Conservation (phyloP, 2,888 invertebrate species). For the Ochropacha duplaris region DNA sequence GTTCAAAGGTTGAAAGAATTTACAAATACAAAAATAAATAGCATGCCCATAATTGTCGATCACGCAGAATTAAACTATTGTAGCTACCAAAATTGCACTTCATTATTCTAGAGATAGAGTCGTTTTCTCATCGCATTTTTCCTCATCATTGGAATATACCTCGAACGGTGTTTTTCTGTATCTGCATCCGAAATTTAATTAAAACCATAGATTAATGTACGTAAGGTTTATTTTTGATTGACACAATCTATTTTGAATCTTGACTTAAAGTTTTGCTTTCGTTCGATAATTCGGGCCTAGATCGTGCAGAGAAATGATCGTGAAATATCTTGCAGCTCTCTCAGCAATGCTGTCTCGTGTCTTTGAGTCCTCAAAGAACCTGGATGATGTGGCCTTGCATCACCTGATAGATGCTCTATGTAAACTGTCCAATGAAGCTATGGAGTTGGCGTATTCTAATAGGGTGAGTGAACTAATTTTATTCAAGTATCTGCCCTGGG, state of each 20-base stretch:
- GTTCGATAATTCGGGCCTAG: no score
- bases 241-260: background rate
- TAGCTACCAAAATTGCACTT: background rate
- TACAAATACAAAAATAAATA: no score
- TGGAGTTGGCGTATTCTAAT: constrained; percentile 98
- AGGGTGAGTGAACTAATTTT: constrained; percentile 88
- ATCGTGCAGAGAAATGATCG: background rate
- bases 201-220: background rate
- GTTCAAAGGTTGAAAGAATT: no score
- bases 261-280: no score
- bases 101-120: background rate
- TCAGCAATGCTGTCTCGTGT: constrained; percentile 95
- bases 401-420: constrained; percentile 98
- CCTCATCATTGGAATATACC: no score
- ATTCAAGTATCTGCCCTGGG: no score
- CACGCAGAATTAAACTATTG: no score
- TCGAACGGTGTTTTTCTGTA: background rate
- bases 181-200: background rate
- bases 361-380: constrained; percentile 96
- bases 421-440: constrained; percentile 97
- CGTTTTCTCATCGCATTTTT: background rate
- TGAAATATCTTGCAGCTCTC: constrained; percentile 77
- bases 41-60: no score
- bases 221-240: background rate
- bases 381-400: constrained; percentile 97